Percentiles rank a stretch among this genome's conserved stretches.
Evolutionary conservation across 2,888 invertebrate species (phyloP).

Genomic region (Carcina quercana): DNA sequence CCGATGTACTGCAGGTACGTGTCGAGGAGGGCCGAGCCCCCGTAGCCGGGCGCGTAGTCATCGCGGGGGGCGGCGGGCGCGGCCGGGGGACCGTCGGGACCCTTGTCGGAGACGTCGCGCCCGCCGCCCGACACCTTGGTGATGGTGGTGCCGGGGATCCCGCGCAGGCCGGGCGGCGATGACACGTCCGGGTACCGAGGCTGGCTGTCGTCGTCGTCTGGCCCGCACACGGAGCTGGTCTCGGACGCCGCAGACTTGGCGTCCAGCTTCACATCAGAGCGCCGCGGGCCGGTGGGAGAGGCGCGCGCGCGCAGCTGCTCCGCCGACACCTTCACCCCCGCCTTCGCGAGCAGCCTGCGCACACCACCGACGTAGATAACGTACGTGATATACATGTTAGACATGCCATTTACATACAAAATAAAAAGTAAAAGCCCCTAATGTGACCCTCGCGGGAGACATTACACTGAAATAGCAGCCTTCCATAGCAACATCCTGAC

Average conservation of each 20-base stretch:
- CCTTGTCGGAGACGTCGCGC: constrained; percentile 79
- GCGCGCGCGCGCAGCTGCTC: constrained; percentile 89
- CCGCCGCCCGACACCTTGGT: constrained; percentile 75
- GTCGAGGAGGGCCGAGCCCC: constrained; percentile 86
- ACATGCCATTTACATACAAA: no score
- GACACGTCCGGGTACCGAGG: constrained; percentile 66
- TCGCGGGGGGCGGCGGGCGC: constrained; percentile 79
- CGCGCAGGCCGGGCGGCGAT: constrained; percentile 55
- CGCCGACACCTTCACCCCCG: constrained; percentile 89
- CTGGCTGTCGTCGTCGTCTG: constrained; percentile 88
- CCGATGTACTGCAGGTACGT: constrained; percentile 92
- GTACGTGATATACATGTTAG: no score
- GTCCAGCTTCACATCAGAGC: constrained; percentile 85
- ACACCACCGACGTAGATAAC: background rate
- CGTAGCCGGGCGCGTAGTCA: constrained; percentile 79
- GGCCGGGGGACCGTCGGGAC: constrained; percentile 76
- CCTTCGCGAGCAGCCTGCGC: constrained; percentile 85
- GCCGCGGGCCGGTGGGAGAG: constrained; percentile 87
- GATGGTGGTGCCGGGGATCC: constrained; percentile 77
- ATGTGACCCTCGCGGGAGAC: no score
- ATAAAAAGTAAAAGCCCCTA: no score
- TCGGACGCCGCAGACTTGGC: constrained; percentile 84
- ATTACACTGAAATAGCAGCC: no score
- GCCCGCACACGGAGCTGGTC: constrained; percentile 83
- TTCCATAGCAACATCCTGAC: no score